Conservation (phyloP, 2,888 invertebrate species). For the Ichneumoninae sp. region DNA sequence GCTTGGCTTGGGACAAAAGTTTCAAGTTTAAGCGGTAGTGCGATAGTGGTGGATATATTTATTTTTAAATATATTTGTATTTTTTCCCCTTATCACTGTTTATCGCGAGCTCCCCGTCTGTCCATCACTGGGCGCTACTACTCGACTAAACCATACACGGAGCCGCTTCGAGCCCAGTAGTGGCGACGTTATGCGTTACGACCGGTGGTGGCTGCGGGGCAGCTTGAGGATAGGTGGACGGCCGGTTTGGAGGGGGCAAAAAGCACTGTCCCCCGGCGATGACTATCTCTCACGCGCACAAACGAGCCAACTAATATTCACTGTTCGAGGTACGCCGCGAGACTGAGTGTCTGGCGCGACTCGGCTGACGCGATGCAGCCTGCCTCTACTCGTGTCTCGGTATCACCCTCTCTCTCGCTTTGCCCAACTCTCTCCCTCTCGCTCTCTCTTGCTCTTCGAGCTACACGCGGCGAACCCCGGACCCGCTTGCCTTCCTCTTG, state of each 20-base stretch:
- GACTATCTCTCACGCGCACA: conserved; percentile 33
- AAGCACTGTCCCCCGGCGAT: conserved; percentile 35
- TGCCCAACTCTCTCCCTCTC: conserved; percentile 45
- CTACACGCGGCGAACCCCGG: conserved; percentile 37
- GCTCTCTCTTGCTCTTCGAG: conserved; percentile 43
- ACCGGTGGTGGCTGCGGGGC: neutral
- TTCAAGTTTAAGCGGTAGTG: no score
- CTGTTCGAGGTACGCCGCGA: conserved; percentile 79
- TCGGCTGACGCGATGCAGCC: conserved; percentile 72
- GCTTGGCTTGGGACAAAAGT: neutral
- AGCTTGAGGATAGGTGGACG: conserved; percentile 10
- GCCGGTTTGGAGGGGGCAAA: neutral
- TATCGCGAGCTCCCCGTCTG: conserved; percentile 27
- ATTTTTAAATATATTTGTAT: neutral
- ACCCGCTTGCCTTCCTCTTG: conserved; percentile 36
- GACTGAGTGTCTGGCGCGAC: conserved; percentile 82
- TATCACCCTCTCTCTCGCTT: conserved; percentile 27
- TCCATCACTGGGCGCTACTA: conserved; percentile 60
- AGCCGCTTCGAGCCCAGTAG: conserved; percentile 7
- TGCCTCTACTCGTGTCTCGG: conserved; percentile 39
- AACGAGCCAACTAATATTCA: conserved; percentile 58
- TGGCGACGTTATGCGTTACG: conserved; percentile 12
- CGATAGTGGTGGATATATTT: neutral
- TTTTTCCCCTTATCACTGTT: conserved; percentile 29
- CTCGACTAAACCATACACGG: conserved; percentile 38